phyloP scores from a whole-genome alignment of 2,888 invertebrate genomes.

The Sisyra nigra region DNA sequence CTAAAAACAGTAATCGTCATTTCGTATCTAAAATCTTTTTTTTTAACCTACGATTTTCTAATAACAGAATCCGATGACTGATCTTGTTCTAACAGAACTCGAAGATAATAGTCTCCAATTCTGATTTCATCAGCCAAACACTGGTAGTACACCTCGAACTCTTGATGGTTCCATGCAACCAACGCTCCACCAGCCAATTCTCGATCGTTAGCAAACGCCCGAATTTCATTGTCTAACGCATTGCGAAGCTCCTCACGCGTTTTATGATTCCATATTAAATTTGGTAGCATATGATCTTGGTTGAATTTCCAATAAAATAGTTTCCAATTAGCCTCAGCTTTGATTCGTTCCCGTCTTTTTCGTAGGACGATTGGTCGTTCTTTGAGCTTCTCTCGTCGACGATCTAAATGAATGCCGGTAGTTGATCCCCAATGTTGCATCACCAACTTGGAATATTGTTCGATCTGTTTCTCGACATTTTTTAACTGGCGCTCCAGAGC shows the following conservation, averaged over 20 bases:
- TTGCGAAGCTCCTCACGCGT: slow-evolving; percentile 90
- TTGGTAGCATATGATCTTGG: slow-evolving; percentile 86
- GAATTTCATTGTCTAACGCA: slow-evolving; percentile 82
- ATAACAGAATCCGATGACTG: slow-evolving; percentile 73
- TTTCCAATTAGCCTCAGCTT: slow-evolving; percentile 79
- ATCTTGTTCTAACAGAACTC: slow-evolving; percentile 83
- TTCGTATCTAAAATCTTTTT: slow-evolving; percentile 5
- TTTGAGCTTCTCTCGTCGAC: slow-evolving; percentile 38
- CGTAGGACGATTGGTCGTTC: slow-evolving; percentile 83
- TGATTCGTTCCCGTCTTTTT: slow-evolving; percentile 74
- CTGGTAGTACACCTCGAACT: slow-evolving; percentile 88
- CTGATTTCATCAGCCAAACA: slow-evolving; percentile 92
- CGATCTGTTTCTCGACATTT: slow-evolving; percentile 71
- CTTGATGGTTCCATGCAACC: slow-evolving; percentile 96
- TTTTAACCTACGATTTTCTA: slow-evolving; percentile 83
- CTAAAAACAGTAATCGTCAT: slow-evolving; percentile 32
- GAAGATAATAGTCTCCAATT: slow-evolving; percentile 95
- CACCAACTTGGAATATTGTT: slow-evolving; percentile 45
- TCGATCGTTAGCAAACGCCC: slow-evolving; percentile 77
- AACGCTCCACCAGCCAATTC: slow-evolving; percentile 67
- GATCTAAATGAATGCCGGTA: slow-evolving; percentile 35
- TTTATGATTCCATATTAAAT: slow-evolving; percentile 98
- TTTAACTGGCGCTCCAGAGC: slow-evolving; percentile 54
- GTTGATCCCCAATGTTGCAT: slow-evolving; percentile 56
- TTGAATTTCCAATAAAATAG: slow-evolving; percentile 92